Percentiles rank a stretch among this genome's conserved stretches.
Evolutionary conservation across 2,888 invertebrate species (phyloP).

Genomic region (Silvanus unidentatus): DNA sequence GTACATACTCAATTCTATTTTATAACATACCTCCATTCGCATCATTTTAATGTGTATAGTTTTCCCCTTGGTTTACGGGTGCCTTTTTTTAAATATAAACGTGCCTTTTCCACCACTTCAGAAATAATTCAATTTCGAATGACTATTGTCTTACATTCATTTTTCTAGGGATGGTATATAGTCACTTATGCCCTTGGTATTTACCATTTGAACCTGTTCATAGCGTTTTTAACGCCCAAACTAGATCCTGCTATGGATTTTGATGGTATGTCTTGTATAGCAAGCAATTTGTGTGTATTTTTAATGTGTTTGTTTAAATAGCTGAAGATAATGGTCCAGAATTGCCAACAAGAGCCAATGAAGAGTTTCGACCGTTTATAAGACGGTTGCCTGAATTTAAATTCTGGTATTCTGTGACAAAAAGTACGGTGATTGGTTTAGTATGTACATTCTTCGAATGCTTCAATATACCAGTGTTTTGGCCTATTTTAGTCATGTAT

Average conservation of each 20-base stretch:
- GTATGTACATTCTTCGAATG: conserved; percentile 94
- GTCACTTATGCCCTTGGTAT: conserved; percentile 98
- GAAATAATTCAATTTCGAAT: not conserved
- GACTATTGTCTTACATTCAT: conserved; percentile 5
- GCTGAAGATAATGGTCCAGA: conserved; percentile 83
- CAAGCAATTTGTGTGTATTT: not conserved
- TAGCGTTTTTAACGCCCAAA: conserved; percentile 99
- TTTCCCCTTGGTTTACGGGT: not conserved
- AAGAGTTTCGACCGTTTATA: conserved; percentile 98
- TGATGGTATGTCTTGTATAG: conserved; percentile 60
- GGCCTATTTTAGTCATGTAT: conserved; percentile 99
- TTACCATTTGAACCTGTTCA: conserved; percentile 98
- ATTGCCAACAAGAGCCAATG: conserved; percentile 88
- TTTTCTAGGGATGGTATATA: conserved; percentile 96
- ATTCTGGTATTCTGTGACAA: conserved; percentile 97
- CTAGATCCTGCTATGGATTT: conserved; percentile 97
- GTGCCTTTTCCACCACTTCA: conserved; percentile 32
- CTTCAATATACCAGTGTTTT: conserved; percentile 99
- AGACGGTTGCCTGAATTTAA: conserved; percentile 96
- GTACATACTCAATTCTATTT: conserved; percentile 29
- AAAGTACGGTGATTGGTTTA: conserved; percentile 85
- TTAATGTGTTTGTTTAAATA: conserved; percentile 25
- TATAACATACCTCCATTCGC: conserved; percentile 5
- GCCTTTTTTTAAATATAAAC: too few species aligned
- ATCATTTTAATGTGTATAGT: too few species aligned